Base-by-base conservation (phyloP, 1,140 invertebrate species). In the Drosophila lini region DNA sequence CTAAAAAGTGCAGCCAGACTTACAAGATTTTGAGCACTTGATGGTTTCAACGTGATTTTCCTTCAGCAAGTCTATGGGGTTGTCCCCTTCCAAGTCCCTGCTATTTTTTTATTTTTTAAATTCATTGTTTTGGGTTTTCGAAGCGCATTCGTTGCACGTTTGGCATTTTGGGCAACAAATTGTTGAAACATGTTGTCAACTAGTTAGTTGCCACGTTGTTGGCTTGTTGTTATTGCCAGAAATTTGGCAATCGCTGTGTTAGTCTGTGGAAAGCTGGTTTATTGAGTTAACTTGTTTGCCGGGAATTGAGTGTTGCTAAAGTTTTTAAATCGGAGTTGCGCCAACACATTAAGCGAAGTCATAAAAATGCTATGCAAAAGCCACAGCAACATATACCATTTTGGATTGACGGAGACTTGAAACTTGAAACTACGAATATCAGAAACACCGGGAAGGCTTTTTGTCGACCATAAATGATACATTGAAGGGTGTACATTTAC, bases 181-280 rank as follows among this genome's bases (percentile, higher is more conserved):
- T 84, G 84, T 78, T 81, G 84, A 89, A 84, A 89, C 84, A 88
- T 89, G 84, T 84, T 88, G 84, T 81, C 84, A 88, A 78, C 80
- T 83, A 89, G 84, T 89, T 82, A 83, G 82, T 81, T 70, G 61
- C 67, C 60, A 71, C 53, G 74, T 69, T 79, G 69, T 74, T 77
- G 48, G 16, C 15, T 56, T 53, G 34, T 52, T 47, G 31, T 58
- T 52, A 16, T 38, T 55, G 19, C 7, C 19, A 7, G 16, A 53
- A 53, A 36, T 36, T 36, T 50, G 13, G 34, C 11, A n/a, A 22
- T 16, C 31, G n/a, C 5, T 61, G 45, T 25, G 22, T n/a, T n/a
- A 45, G 47, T 41, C 57, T 42, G 50, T 50, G 38, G n/a, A 58
- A 31, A 53, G 36, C 40, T 25, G 38, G 40, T 34, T 78, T 78